Base-by-base conservation (phyloP, 2,797 vertebrate species). In the Crenuchus spilurus region DNA sequence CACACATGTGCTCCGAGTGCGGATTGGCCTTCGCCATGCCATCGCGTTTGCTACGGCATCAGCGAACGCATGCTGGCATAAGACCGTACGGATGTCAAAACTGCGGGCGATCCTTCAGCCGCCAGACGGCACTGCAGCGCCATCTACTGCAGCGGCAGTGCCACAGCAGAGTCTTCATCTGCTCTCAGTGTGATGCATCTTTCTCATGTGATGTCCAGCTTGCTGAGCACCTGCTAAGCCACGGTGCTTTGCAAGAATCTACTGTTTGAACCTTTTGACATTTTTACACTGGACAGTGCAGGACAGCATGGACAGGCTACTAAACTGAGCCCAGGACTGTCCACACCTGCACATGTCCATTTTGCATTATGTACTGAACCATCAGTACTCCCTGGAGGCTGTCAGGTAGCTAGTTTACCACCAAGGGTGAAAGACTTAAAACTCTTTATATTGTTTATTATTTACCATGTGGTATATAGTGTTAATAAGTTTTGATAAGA, bases 31-130 rank as follows among this genome's bases (percentile, higher is more conserved):
- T 96, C 20, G 94, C 93, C 30, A 92, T 94, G 82, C 90, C 91
- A 0, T 95, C 94, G 67, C 93, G 94, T n/a, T 88, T 97, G 1
- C 84, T 92, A 20, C 93, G 93, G 7, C 96, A 97, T 83, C 94
- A 92, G 75, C 89, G 89, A 22, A 66, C 91, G 55, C 95, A 96
- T 11, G 54, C 83, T 35, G 92, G 88, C 55, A 88, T 88, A 84
- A 89, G 83, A 48, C 90, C 89, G 0, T 86, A 90, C 77, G 83
- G 77, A 41, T 94, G 94, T 79, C 69, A 72, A 0, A 87, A 86
- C 18, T 94, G 93, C 26, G 89, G 89, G 73, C 92, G 87, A 83
- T 90, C 88, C 77, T 94, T 93, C 3, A 89, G 85, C 62, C 88
- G 89, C 22, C 74, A 84, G 0, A 81, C 84, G 2, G 85, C 87